Evolutionary conservation across 2,797 vertebrate genomes (phyloP), one percentile per base, ranked within the genome.

Genomic region (Schizopygopsis malacanthus): DNA sequence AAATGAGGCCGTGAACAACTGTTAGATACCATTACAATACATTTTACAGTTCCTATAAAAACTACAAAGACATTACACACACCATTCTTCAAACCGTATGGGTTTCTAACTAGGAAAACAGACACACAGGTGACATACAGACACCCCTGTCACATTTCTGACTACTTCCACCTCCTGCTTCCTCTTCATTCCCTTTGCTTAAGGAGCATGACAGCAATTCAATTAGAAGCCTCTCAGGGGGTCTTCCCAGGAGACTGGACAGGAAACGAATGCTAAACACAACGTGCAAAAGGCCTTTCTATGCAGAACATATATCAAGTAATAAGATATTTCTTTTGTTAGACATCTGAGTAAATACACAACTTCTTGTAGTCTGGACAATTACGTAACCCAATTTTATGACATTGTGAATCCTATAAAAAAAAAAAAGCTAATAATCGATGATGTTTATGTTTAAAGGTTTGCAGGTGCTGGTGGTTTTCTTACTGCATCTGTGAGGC

Each of bases 201-300:
- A 97, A 96, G 94, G 95, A 95, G 95, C 94, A 95, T 95, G 95
- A 95, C 94, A 96, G 89, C 87, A 94, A 95, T 96, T 96, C 95
- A 96, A 95, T 96, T 95, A 95, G 92, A 93, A 95, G 92, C 88
- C 82, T 94, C 94, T 95, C 92, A 85, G 95, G 94, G 94, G 93
- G 93, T 92, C 95, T 92, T 92, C 94, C 88, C 72, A 79, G 92
- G 93, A 93, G 92, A 92, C 89, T 90, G 76, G 69, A 89, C 95
- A 96, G 95, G 96, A 97, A 97, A 96, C 96, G 92, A 97, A 96
- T 93, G 92, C 92, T 92, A 94, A 91, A 90, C 93, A 94, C 91
- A 93, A 90, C 91, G 92, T 94, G 92, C 94, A 93, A 95, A 94
- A 96, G 94, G 93, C 94, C 93, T 95, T 96, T 95, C 87, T 95